Evolutionary conservation across 2,113 vertebrate genomes (phyloP), one percentile per base, ranked within the genome.

Genomic region (Calonectris borealis): DNA sequence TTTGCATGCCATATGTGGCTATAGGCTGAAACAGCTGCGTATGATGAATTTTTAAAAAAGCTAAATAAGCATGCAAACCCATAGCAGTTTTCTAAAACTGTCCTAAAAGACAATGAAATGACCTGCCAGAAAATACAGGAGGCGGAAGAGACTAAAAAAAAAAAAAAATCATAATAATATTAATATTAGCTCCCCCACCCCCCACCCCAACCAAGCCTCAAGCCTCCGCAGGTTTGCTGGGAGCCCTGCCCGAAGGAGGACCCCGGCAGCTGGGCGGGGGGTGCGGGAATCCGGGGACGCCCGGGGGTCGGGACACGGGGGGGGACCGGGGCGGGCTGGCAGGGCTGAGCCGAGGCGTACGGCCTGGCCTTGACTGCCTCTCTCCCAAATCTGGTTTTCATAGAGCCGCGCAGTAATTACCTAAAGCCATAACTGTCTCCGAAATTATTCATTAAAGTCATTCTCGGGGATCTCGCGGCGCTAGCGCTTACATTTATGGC

Each of bases 371-470:
- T 81, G 94, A 71, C 82, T 38, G 83, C 46, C 62, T 79, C 31
- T 82, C 69, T 88, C 68, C 55, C 75, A 51, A 96, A 94, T 97
- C 97, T 98, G 98, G 91, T 97, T 98, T 97, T 97, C 97, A 97
- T 97, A 97, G 94, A 96, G 92, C 88, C 3, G 19, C 57, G 82
- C 94, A 42, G 97, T 96, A 97, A 98, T 97, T 97, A 97, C 96
- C 95, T 93, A 82, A 93, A 97, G 97, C 95, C 95, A 57, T 97
- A 97, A 97, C 98, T 97, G 97, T 97, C 98, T 98, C 95, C 80
- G 93, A 97, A 98, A 97, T 97, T 97, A 97, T 98, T 98, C 97
- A 98, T 98, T 98, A 96, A 97, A 97, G 97, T 97, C 95, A 96
- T 97, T 98, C 97, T 86, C 83, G 62, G 91, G 96, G 93, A 96